Conservation (phyloP, 53 echinoderm and acorn worm genomes). For the Paracentrotus lividus region DNA sequence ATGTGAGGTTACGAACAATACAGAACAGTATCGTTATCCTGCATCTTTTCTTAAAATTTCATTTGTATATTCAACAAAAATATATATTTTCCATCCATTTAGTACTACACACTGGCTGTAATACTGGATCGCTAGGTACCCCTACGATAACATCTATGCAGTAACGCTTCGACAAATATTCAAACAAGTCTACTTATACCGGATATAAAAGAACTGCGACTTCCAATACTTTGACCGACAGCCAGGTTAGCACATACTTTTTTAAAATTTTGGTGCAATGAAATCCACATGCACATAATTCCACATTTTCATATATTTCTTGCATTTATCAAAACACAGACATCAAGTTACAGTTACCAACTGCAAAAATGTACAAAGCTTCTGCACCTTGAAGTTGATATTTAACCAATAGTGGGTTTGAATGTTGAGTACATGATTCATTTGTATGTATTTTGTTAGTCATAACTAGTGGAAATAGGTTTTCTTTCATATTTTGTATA, state of each 20-base stretch:
- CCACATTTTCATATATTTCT: conserved; percentile 49
- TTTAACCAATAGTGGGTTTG: not conserved
- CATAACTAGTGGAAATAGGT: not conserved
- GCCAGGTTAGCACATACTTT: conserved; percentile 60
- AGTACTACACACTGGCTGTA: conserved; percentile 67
- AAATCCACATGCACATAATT: conserved; percentile 51
- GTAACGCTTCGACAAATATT: conserved; percentile 45
- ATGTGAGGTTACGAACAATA: conserved; percentile 58
- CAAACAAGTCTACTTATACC: conserved; percentile 63
- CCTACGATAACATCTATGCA: conserved; percentile 63
- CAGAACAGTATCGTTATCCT: conserved; percentile 59
- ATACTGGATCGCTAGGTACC: conserved; percentile 60
- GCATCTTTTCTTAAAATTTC: conserved; percentile 49
- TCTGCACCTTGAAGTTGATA: conserved; percentile 9
- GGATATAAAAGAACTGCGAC: conserved; percentile 49
- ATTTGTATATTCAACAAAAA: conserved; percentile 73
- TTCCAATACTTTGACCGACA: conserved; percentile 42
- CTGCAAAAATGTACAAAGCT: conserved; percentile 57
- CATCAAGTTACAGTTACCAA: conserved; percentile 44
- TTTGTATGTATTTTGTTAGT: not conserved
- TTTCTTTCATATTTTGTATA: not conserved
- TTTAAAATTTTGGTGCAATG: conserved; percentile 20
- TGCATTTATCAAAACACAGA: conserved; percentile 54
- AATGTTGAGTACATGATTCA: conserved; percentile 2
- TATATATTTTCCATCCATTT: conserved; percentile 65